Evolutionary conservation across 1,140 invertebrate species (phyloP).

Genomic region (Glossosoma conforme): DNA sequence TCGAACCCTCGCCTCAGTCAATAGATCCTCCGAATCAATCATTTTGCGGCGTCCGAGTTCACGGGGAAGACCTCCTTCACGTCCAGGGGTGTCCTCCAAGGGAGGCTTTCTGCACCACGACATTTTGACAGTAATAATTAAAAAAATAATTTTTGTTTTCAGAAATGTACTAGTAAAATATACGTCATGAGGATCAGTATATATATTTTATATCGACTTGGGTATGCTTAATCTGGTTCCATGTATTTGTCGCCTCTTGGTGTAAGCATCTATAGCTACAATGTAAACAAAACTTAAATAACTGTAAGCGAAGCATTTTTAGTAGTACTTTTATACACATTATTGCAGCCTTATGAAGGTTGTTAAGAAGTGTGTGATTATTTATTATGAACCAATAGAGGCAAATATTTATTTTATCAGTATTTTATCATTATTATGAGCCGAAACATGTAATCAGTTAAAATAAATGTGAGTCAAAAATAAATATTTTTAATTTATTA

Average conservation of each 20-base stretch:
- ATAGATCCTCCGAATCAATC: slow-evolving; percentile 42
- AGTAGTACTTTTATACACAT: too few species aligned
- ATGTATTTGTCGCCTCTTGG: too few species aligned
- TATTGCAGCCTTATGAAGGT: too few species aligned
- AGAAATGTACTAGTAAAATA: background rate
- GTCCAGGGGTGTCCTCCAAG: slow-evolving; percentile 53
- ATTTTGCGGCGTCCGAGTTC: slow-evolving; percentile 48
- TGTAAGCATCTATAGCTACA: too few species aligned
- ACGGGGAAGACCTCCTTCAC: slow-evolving; percentile 48
- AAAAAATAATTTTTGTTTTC: background rate
- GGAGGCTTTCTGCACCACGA: slow-evolving; percentile 48
- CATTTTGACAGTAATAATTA: background rate
- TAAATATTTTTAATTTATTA: too few species aligned
- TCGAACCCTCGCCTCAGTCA: slow-evolving; percentile 43
- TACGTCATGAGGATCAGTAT: too few species aligned
- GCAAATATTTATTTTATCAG: slow-evolving; percentile 38
- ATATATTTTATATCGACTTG: too few species aligned
- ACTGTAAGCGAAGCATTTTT: too few species aligned
- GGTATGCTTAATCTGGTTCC: too few species aligned
- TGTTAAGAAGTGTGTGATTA: background rate
- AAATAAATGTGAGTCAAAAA: too few species aligned
- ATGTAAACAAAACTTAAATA: too few species aligned
- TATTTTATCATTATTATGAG: slow-evolving; percentile 36
- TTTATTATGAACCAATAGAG: slow-evolving; percentile 37
- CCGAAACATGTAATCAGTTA: too few species aligned